These are phyloP conservation scores for Sebastes iracundus DNA, from an alignment of 2,797 vertebrate genomes.

Conservation along the genomic window DNA sequence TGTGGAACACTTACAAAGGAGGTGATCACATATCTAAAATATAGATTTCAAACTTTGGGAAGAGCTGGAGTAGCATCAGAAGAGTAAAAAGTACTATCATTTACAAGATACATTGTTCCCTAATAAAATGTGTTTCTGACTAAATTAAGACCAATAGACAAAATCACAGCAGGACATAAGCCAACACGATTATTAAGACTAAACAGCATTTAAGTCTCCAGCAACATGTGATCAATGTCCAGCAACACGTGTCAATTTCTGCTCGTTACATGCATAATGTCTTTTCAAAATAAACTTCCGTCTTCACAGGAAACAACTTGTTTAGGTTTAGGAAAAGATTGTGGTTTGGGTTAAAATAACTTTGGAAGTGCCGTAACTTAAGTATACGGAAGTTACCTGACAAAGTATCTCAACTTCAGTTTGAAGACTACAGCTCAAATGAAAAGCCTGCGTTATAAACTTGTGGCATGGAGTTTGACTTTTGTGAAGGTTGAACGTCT, in stretches of 20 bases:
- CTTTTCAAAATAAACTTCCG: no score
- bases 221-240: no score
- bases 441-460: neutral
- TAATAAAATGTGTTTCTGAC: neutral
- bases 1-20: constrained; percentile 33
- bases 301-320: no score
- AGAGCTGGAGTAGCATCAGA: neutral
- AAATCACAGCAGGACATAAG: neutral
- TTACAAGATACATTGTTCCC: neutral
- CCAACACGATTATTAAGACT: neutral
- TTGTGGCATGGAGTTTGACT: neutral
- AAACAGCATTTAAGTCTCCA: neutral
- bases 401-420: neutral
- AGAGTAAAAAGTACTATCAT: neutral
- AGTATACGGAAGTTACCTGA: no score
- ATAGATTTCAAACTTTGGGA: neutral
- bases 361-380: no score
- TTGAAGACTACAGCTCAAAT: neutral
- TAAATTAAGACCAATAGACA: neutral
- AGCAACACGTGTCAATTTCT: no score
- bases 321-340: no score
- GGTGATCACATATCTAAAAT: constrained; percentile 20
- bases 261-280: no score
- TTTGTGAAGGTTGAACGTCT: neutral
- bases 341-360: no score